Base-by-base conservation (phyloP, 2,797 vertebrate species). In the Pangasius krempfi region DNA sequence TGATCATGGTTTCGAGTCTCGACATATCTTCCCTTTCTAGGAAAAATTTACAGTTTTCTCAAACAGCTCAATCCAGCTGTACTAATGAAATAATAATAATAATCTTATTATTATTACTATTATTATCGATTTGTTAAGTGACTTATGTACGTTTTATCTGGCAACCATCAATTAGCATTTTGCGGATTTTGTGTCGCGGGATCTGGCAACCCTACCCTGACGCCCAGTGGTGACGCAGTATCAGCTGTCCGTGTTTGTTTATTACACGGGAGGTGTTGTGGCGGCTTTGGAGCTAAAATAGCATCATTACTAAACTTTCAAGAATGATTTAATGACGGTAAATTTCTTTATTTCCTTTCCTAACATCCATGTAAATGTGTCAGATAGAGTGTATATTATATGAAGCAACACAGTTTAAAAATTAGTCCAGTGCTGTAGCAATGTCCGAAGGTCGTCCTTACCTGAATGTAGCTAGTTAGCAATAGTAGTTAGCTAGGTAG, bases 221-320 rank as follows among this genome's bases (percentile, higher is more conserved):
- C 66, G 83, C 14, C 79, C 12, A 37, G 16, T 75, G 47, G 86
- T 88, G 85, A 87, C 89, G 56, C 30, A 62, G 86, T 37, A 70
- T 84, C 87, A 89, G 90, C 89, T 88, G 83, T 60, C 82, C 70
- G 66, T 89, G 84, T 91, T 88, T 88, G 89, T 89, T 87, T 89
- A 86, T 60, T 50, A 72, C 33, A 60, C 68, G 13, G 64, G 16
- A 60, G 79, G 86, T 84, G 84, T 72, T 78, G 66, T 50, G 58
- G 52, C 81, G 66, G 75, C 40, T 68, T 86, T 37, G 84, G 54
- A 37, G 84, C 78, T 64, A 64, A 87, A 89, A 87, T 68, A 86
- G 47, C 56, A 30, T 75, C 60, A 82, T 66, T 56, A 89, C 20
- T 10, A 62, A 58, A 50, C 47, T 37, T 64, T 22, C 72, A 40